phyloP scores from a whole-genome alignment of 2,113 vertebrate genomes.

The Orcinus orca region DNA sequence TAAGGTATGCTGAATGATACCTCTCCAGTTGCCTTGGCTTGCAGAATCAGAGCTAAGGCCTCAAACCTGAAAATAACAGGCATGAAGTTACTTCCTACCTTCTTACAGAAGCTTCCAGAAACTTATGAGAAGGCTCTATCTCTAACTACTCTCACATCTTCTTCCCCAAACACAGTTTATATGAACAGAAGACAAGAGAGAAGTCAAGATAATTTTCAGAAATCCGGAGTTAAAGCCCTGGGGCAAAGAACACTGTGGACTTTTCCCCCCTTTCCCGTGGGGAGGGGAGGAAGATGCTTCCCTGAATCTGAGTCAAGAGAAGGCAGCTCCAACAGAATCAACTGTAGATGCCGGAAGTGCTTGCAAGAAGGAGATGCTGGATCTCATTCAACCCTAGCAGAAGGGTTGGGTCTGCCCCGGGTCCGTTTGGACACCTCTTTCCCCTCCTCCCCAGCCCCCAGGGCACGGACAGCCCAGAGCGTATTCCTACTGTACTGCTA shows the following conservation, averaged over 20 bases:
- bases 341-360: no score
- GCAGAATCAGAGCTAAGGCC: not conserved
- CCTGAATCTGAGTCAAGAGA: not conserved
- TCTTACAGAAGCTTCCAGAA: not conserved
- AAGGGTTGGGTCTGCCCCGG: not conserved
- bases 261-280: not conserved
- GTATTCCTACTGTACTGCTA: not conserved
- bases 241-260: no score
- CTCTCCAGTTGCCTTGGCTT: not conserved
- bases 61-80: not conserved
- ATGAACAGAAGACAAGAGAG: not conserved
- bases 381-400: not conserved
- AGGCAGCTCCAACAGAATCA: not conserved
- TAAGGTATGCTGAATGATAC: not conserved
- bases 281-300: not conserved
- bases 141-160: not conserved
- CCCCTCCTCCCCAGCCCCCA: accelerated
- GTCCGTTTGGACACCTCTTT: not conserved
- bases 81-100: not conserved
- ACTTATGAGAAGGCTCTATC: not conserved
- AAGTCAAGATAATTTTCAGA: not conserved
- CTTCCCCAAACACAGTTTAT: not conserved
- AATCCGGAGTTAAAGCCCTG: not conserved
- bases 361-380: no score
- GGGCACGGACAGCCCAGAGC: not conserved